phyloP scores from a whole-genome alignment of 2,888 invertebrate genomes.

The Cantharis rustica region DNA sequence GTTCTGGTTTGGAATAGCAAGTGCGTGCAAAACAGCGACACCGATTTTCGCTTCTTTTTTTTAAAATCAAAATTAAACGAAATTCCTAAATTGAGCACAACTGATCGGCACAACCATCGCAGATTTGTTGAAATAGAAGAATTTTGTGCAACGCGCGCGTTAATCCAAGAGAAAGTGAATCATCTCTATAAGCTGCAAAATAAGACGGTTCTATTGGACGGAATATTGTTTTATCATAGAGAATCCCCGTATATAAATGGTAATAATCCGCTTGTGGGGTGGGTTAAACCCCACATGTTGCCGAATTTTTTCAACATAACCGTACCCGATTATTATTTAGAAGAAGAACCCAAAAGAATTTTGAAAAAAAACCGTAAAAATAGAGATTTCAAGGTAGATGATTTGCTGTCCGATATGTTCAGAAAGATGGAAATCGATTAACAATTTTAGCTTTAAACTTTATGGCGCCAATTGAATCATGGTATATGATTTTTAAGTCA shows the following conservation, averaged over 20 bases:
- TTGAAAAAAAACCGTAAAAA: not conserved
- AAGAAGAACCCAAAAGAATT: constrained; percentile 39
- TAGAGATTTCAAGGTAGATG: not conserved
- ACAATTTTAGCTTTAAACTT: too few relatives aligned
- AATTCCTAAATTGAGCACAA: constrained; percentile 55
- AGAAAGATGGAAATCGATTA: not conserved
- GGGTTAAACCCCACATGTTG: constrained; percentile 91
- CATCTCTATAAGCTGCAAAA: constrained; percentile 48
- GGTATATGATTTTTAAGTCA: too few relatives aligned
- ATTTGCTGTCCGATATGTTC: not conserved
- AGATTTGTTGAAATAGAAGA: constrained; percentile 60
- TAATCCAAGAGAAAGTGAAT: constrained; percentile 58
- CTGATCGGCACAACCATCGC: constrained; percentile 53
- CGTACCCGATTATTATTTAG: constrained; percentile 56
- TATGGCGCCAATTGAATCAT: too few relatives aligned
- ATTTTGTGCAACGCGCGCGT: constrained; percentile 55
- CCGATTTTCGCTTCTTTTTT: constrained; percentile 87
- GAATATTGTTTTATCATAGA: constrained; percentile 90
- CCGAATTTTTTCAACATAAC: constrained; percentile 70
- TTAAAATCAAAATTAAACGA: constrained; percentile 74
- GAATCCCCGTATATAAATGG: constrained; percentile 75
- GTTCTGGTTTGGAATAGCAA: constrained; percentile 80
- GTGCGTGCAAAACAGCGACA: constrained; percentile 75
- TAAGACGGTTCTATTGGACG: constrained; percentile 69
- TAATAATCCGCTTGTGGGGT: constrained; percentile 85